Conservation (phyloP, 1,140 invertebrate genomes). For the Meloidogyne hapla region DNA sequence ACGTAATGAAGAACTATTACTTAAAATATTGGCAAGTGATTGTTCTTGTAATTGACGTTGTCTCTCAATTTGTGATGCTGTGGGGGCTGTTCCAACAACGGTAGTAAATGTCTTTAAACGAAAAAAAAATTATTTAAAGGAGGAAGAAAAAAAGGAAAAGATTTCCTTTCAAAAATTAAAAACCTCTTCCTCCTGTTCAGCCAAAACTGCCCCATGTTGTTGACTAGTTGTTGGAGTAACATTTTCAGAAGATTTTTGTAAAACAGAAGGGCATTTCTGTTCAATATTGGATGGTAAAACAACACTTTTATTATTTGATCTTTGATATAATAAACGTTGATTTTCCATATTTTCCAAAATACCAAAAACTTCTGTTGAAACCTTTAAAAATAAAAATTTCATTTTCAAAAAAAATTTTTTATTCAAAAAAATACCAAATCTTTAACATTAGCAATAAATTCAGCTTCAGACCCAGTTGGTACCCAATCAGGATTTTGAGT, state of each 20-base stretch:
- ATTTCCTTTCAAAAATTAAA: too few relatives aligned
- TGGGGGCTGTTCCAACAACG: neutral
- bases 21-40: constrained; percentile 2
- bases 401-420: neutral
- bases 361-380: constrained; percentile 5
- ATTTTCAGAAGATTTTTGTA: constrained; percentile 2
- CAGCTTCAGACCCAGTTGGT: constrained; percentile 39
- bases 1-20: constrained; percentile 7
- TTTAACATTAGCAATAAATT: constrained; percentile 50
- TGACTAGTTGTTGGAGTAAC: neutral
- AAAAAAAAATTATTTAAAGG: neutral
- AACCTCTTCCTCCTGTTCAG: neutral
- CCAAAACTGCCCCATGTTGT: neutral
- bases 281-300: neutral
- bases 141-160: neutral
- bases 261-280: neutral
- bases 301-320: constrained; percentile 6
- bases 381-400: constrained; percentile 2
- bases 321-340: neutral
- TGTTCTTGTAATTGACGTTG: neutral
- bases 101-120: neutral
- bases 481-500: constrained; percentile 60
- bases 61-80: neutral
- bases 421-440: constrained; percentile 36
- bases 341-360: constrained; percentile 8